Conservation (phyloP, 2,797 vertebrate genomes). For the Sebastes minor region DNA sequence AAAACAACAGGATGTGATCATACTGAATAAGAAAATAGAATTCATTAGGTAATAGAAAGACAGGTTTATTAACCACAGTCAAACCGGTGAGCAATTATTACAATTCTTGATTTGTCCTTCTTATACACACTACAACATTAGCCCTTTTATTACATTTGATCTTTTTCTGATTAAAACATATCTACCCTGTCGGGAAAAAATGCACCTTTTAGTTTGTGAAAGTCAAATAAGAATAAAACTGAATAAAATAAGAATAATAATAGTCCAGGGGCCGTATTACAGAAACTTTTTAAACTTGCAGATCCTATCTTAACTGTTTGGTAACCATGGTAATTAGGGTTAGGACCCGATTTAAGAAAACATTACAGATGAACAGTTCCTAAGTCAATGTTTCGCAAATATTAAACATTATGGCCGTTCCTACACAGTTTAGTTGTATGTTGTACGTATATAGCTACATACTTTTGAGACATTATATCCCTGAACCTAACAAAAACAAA, state of each 20-base stretch:
- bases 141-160: not conserved
- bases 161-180: not conserved
- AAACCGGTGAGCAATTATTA: not conserved
- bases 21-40: not conserved
- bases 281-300: too few relatives aligned
- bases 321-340: too few relatives aligned
- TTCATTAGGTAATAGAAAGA: not conserved
- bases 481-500: too few relatives aligned
- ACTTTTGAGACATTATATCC: too few relatives aligned
- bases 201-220: not conserved
- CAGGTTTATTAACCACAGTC: not conserved
- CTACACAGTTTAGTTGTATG: too few relatives aligned
- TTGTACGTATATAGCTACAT: too few relatives aligned
- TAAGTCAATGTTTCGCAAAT: too few relatives aligned
- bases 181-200: not conserved
- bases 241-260: not conserved
- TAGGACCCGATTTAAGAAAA: too few relatives aligned
- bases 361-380: too few relatives aligned
- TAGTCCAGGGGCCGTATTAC: too few relatives aligned
- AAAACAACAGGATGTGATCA: not conserved
- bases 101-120: not conserved
- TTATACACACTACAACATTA: not conserved
- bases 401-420: too few relatives aligned
- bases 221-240: not conserved
- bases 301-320: too few relatives aligned